Conservation (phyloP, 1,140 invertebrate genomes). For the Cherax quadricarinatus region DNA sequence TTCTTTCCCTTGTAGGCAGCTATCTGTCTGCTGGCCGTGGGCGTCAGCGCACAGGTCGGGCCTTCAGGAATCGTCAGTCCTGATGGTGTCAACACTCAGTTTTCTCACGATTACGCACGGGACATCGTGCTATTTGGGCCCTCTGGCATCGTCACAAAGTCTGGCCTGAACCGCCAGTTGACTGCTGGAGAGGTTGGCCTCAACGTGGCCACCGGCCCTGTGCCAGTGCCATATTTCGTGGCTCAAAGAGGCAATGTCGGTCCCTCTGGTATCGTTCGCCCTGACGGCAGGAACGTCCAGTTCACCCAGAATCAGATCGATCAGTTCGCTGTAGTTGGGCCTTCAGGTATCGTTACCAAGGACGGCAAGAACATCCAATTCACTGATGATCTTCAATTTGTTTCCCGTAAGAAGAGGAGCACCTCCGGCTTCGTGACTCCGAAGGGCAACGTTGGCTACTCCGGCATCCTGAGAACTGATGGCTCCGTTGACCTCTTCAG, state of each 20-base stretch:
- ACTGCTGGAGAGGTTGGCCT: constrained; percentile 43
- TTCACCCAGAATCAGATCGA: constrained; percentile 57
- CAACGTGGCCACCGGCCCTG: not conserved
- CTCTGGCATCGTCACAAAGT: constrained; percentile 55
- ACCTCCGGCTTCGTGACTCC: not conserved
- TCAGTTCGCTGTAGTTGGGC: constrained; percentile 57
- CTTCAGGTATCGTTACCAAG: constrained; percentile 68
- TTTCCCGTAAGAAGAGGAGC: not conserved
- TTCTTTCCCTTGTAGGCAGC: constrained; percentile 30
- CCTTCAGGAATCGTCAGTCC: constrained; percentile 59
- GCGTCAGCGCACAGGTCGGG: constrained; percentile 65
- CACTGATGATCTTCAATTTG: constrained; percentile 14
- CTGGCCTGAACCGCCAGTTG: constrained; percentile 48
- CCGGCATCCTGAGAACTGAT: not conserved
- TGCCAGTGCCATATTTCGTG: constrained; percentile 17
- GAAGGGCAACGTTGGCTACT: not conserved
- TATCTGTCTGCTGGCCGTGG: constrained; percentile 58
- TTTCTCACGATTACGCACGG: constrained; percentile 36
- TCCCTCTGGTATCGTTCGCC: constrained; percentile 62
- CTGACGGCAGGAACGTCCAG: constrained; percentile 63
- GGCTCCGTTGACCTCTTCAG: constrained; percentile 25
- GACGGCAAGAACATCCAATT: constrained; percentile 65
- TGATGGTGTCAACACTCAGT: constrained; percentile 54
- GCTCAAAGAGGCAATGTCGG: constrained; percentile 31
- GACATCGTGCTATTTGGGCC: constrained; percentile 53